Evolutionary conservation across 2,113 vertebrate genomes (phyloP).

Genomic region (Pachyramphus minor): DNA sequence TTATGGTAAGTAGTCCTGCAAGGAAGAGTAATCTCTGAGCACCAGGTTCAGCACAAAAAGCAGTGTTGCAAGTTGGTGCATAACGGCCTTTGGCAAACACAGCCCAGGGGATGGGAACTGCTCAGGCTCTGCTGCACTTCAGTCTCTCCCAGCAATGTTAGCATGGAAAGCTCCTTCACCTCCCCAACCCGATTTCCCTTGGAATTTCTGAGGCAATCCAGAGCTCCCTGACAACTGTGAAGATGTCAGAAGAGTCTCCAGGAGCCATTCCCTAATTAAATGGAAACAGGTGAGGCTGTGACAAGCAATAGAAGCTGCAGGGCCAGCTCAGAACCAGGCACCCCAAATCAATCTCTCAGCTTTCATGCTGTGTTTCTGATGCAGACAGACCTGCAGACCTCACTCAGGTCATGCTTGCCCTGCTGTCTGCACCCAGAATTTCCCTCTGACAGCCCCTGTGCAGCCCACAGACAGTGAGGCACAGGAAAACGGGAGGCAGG

Average conservation of each 20-base stretch:
- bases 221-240: neutral
- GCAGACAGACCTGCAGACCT: neutral
- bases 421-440: neutral
- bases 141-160: neutral
- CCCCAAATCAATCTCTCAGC: neutral
- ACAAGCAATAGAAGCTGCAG: neutral
- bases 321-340: neutral
- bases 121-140: neutral
- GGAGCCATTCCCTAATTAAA: neutral
- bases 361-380: neutral
- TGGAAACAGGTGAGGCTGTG: neutral
- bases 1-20: neutral
- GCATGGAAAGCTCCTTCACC: neutral
- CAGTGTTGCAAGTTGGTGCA: neutral
- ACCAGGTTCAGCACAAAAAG: neutral
- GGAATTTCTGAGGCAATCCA: neutral
- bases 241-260: neutral
- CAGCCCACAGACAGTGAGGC: neutral
- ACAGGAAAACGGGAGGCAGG: neutral
- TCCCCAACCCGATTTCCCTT: neutral
- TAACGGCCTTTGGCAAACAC: neutral
- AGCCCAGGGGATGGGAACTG: neutral
- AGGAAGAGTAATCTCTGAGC: neutral
- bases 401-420: neutral
- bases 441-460: neutral